Evolutionary conservation across 2,113 vertebrate genomes (phyloP).

Genomic region (Aviceda subcristata): DNA sequence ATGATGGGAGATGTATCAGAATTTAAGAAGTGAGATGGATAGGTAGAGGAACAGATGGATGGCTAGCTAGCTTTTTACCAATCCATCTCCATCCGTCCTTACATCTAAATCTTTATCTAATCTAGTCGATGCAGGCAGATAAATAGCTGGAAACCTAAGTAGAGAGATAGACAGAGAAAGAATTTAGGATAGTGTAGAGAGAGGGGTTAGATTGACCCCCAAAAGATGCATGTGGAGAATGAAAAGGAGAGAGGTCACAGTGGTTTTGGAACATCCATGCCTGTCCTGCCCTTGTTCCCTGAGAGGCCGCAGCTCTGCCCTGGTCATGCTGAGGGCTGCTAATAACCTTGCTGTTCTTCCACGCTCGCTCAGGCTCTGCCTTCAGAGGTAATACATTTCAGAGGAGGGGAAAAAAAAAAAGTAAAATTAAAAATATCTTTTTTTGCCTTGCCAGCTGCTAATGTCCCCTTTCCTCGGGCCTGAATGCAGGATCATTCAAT

Average conservation of each 20-base stretch:
- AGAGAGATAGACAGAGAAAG: background rate
- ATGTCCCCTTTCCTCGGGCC: background rate
- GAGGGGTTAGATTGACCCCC: background rate
- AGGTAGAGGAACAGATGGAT: conserved; percentile 23
- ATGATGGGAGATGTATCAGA: background rate
- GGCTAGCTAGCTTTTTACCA: background rate
- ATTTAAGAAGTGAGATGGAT: background rate
- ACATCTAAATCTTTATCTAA: conserved; percentile 23
- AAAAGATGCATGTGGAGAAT: background rate
- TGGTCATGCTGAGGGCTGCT: background rate
- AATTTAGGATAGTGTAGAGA: background rate
- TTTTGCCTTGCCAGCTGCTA: background rate
- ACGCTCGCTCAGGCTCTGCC: background rate
- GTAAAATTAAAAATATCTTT: background rate
- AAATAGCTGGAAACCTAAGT: background rate
- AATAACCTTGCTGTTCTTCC: background rate
- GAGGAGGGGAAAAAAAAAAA: background rate
- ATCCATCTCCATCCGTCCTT: conserved; percentile 38
- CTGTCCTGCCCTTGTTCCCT: background rate
- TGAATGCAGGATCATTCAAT: background rate
- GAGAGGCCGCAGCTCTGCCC: background rate
- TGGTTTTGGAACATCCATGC: background rate
- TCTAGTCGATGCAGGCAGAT: background rate
- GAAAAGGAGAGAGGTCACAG: background rate
- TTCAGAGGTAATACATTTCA: background rate